phyloP scores from a whole-genome alignment of 1,140 invertebrate genomes.

The Samia ricini region DNA sequence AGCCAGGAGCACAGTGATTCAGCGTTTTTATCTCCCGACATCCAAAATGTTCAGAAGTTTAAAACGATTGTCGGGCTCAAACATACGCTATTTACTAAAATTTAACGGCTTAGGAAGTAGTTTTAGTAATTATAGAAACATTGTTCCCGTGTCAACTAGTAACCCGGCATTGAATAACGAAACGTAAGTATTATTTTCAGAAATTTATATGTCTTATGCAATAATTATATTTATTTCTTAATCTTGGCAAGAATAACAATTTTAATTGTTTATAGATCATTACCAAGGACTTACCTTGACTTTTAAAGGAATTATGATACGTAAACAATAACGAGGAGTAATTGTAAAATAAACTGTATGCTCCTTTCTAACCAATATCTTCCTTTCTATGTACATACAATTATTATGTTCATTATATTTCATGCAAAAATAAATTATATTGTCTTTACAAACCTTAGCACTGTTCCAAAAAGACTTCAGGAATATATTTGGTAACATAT shows the following conservation, averaged over 20 bases:
- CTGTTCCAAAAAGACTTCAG: too few relatives aligned
- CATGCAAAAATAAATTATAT: too few relatives aligned
- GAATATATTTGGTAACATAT: too few relatives aligned
- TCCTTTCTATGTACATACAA: background rate
- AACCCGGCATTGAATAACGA: constrained; percentile 50
- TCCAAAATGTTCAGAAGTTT: constrained; percentile 52
- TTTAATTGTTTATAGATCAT: background rate
- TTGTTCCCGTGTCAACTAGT: constrained; percentile 53
- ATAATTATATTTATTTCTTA: background rate
- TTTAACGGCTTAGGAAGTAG: constrained; percentile 40
- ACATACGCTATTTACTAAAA: constrained; percentile 42
- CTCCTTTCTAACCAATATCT: background rate
- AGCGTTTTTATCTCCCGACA: background rate
- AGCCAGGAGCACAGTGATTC: constrained; percentile 11
- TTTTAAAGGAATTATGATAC: background rate
- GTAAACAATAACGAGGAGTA: background rate
- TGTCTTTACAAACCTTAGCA: too few relatives aligned
- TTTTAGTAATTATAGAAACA: constrained; percentile 49
- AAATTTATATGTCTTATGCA: background rate
- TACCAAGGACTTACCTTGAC: background rate
- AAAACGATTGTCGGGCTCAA: constrained; percentile 42
- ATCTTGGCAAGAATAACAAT: background rate
- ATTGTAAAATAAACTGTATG: background rate
- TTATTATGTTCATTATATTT: too few relatives aligned
- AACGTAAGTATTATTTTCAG: constrained; percentile 49